Evolutionary conservation across 2,113 vertebrate genomes (phyloP).

Genomic region (Cryptotis parvus): DNA sequence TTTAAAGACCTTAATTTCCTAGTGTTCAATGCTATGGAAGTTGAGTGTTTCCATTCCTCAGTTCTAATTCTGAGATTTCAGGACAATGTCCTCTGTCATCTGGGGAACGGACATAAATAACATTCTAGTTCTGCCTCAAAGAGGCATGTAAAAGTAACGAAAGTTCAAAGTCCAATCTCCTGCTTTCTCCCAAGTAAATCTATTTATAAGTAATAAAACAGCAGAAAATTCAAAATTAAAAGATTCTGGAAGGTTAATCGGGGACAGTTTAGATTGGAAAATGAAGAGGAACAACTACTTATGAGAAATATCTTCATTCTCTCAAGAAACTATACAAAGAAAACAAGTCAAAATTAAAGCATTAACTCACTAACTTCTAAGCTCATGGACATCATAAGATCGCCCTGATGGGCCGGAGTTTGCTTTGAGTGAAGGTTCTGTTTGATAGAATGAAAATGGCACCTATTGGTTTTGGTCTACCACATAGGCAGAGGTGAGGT

Average conservation of each 20-base stretch:
- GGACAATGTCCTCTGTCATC: not conserved
- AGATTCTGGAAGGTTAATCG: not conserved
- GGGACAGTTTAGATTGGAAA: constrained; percentile 12
- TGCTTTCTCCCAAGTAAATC: not conserved
- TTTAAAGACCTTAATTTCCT: not conserved
- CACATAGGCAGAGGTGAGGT: not conserved
- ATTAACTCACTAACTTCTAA: not conserved
- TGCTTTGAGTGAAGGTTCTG: not conserved
- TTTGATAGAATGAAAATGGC: constrained; percentile 3
- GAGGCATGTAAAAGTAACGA: not conserved
- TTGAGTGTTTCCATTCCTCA: not conserved
- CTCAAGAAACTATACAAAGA: not conserved
- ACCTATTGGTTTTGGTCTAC: not conserved
- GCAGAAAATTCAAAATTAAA: constrained; percentile 21
- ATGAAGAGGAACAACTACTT: not conserved
- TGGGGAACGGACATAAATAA: not conserved
- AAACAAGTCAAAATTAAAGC: not conserved
- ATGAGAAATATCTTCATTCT: constrained; percentile 26
- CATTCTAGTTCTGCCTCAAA: not conserved
- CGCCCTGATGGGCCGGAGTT: not conserved
- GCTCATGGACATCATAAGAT: not conserved
- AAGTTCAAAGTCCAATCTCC: not conserved
- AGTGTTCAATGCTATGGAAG: not conserved
- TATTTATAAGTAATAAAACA: not conserved
- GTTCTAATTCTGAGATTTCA: constrained; percentile 1